Conservation (phyloP, 2,113 vertebrate genomes). For the Propithecus coquereli region DNA sequence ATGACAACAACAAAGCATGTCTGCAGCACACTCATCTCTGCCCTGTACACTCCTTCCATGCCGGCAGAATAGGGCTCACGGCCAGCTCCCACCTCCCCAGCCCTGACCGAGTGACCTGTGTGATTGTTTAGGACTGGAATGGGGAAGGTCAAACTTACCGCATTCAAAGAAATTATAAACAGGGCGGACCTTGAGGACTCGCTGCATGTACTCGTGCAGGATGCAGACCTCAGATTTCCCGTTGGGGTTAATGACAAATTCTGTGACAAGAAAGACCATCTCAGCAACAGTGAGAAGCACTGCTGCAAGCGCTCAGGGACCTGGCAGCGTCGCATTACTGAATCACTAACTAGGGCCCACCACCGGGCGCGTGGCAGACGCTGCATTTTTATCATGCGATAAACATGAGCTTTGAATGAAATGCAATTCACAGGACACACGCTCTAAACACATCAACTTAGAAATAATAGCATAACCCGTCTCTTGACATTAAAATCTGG, state of each 20-base stretch:
- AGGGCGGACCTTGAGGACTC: slow-evolving; percentile 98
- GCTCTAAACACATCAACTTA: background rate
- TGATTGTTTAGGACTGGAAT: background rate
- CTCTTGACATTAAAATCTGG: background rate
- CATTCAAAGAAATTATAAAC: slow-evolving; percentile 99
- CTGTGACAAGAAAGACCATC: slow-evolving; percentile 77
- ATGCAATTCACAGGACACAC: background rate
- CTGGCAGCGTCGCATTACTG: background rate
- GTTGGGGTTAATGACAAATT: slow-evolving; percentile 99
- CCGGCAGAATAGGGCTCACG: background rate
- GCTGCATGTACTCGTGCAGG: slow-evolving; percentile 99
- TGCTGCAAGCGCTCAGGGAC: background rate
- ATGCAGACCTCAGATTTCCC: slow-evolving; percentile 99
- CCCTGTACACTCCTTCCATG: background rate
- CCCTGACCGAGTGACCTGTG: background rate
- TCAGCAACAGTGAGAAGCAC: background rate
- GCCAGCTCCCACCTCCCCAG: background rate
- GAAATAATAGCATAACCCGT: background rate
- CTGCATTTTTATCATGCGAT: background rate
- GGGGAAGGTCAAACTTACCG: slow-evolving; percentile 88
- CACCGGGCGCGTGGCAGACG: background rate
- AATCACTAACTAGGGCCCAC: background rate
- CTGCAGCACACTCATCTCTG: background rate
- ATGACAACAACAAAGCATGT: background rate
- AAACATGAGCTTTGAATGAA: background rate